A percentile compares a stretch with the other conserved stretches of the same genome.
These are phyloP conservation scores for Nannospalax galili DNA, from an alignment of 2,113 vertebrate species.

Conservation along the genomic window DNA sequence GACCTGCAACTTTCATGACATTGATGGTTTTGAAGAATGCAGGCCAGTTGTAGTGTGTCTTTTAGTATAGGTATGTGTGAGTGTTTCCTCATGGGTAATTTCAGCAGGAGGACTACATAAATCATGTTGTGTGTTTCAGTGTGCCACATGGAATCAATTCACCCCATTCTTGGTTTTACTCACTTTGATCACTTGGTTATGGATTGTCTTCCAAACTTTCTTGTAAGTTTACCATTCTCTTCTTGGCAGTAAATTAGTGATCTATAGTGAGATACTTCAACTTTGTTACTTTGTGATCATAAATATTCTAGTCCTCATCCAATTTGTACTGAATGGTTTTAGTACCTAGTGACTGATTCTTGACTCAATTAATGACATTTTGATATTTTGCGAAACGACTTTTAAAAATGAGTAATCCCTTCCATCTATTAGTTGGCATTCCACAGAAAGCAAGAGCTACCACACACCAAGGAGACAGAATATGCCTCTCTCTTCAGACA, in stretches of 20 bases:
- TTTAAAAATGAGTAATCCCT: constrained; percentile 37
- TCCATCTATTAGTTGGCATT: background rate
- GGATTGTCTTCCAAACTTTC: background rate
- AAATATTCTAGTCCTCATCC: background rate
- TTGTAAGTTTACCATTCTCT: background rate
- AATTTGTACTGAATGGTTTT: constrained; percentile 15
- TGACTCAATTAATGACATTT: constrained; percentile 32
- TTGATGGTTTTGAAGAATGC: background rate
- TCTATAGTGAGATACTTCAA: background rate
- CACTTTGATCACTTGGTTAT: constrained; percentile 8
- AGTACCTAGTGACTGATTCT: constrained; percentile 11
- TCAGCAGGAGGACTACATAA: background rate
- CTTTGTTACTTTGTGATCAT: background rate
- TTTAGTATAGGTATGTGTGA: background rate
- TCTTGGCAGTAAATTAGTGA: constrained; percentile 30
- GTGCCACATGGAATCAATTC: background rate
- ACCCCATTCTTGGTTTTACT: background rate
- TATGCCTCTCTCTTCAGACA: background rate
- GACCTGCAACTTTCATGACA: background rate
- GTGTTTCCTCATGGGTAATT: background rate
- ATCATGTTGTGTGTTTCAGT: background rate
- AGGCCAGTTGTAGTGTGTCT: background rate
- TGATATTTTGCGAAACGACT: constrained; percentile 42
- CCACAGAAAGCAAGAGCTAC: background rate
- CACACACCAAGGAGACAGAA: background rate